Evolutionary conservation across 2,113 vertebrate genomes (phyloP), one percentile per base, ranked within the genome.

Genomic region (Nettapus auritus): DNA sequence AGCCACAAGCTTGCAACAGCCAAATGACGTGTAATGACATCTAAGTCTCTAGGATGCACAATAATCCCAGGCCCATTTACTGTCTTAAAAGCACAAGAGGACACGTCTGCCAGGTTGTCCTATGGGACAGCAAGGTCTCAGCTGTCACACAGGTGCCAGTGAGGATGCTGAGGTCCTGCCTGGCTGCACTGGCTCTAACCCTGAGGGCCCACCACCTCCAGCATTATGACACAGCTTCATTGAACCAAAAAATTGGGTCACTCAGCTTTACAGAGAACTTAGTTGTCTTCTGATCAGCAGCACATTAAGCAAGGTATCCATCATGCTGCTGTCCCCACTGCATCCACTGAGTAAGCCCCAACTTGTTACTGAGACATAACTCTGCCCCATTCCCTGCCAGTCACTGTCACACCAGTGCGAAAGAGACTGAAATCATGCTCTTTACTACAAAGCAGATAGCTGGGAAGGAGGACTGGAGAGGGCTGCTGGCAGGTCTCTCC

Each of bases 81-180:
- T 2, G 6, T 10, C 68, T 57, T 25, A 25, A 20, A 29, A 71
- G 38, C 0, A 0, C n/a, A 19, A n/a, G 29, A 70, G 53, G 53
- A 66, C 17, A 13, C 9, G 17, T 29, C 71, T 34, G 23, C 66
- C 46, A 5, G 0, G 5, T 18, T 16, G n/a, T 33, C 29, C 56
- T 23, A 11, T 2, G 0, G 57, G 55, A n/a, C 1, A 0, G 18
- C 7, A 3, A 1, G 34, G 0, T 2, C 42, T 40, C 14, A 1
- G 52, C 62, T 38, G 26, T 40, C 8, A 40, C 9, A 8, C 38
- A 5, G 1, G 1, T 11, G 33, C 21, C 6, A 0, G 22, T 2
- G 9, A 63, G 76, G 76, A n/a, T 19, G 29, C 40, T 6, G 2
- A 0, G 1, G 15, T 64, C 57, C 76, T 6, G 2, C 26, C 40